Base-by-base conservation (phyloP, 2,888 invertebrate genomes). In the Pandemis corylana region DNA sequence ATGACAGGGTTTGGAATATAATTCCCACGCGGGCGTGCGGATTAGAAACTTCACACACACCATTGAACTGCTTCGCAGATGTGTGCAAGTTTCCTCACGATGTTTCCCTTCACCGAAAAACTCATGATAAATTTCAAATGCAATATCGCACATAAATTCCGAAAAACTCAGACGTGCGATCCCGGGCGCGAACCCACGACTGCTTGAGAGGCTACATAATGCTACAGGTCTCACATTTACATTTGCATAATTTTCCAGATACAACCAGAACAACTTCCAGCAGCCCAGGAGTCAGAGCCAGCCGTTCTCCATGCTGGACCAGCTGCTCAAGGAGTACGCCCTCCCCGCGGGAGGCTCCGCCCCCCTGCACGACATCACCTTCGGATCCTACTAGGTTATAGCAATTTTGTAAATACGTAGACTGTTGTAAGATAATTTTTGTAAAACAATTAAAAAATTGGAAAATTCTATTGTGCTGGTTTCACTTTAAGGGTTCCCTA, bases 331-430 rank as follows among this genome's bases (percentile, higher is more conserved):
- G 85, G 97, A 98, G 82, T 98, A 97, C 84, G 96, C 97, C 12
- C 89, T 98, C 66, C 98, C 97, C 0, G 95, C 96, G 79, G 95
- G 95, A 7, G 96, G 96, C 42, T 95, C 96, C 9, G 95, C 97
- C 0, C 96, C 97, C 0, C 93, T 97, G 53, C 97, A 97, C 84
- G 97, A 98, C 84, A 97, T 98, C 88, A 96, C 97, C 76, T 98
- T 98, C 86, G 97, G 97, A 83, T 96, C 97, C 87, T 97, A 96
- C 89, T 97, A 96, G 88, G 72, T 78, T 88, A 85, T 84, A 79
- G 79, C 78, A 83, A 81, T 83, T 83, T 89, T 90, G 90, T 91
- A 93, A 91, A 92, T 92, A 93, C 89, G 82, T 93, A 93, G 91
- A 82, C 80, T 89, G 89, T 56, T 56, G 53, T 56, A 56, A 56